These are phyloP conservation scores for Platichthys flesus DNA, from an alignment of 2,113 vertebrate genomes.

Conservation along the genomic window DNA sequence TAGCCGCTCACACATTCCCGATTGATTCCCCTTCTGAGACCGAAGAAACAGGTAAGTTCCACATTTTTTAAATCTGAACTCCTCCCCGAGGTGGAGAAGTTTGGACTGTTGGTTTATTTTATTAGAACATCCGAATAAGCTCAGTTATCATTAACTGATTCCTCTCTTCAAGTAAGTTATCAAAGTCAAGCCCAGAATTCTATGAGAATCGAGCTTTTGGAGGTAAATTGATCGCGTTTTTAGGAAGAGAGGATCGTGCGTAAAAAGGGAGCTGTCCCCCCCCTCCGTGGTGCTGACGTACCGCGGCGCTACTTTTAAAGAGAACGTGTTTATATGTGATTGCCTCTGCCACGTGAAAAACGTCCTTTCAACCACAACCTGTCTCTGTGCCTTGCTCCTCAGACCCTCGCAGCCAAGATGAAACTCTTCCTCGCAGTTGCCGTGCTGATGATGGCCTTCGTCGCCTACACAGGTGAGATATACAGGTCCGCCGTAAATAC, in stretches of 20 bases:
- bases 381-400: background rate
- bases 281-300: conserved; percentile 35
- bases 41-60: conserved; percentile 67
- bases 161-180: too few species aligned
- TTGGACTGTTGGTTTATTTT: too few species aligned
- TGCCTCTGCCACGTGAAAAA: background rate
- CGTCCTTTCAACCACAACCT: background rate
- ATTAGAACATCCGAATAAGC: too few species aligned
- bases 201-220: too few species aligned
- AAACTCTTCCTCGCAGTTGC: conserved; percentile 77
- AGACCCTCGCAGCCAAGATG: conserved; percentile 69
- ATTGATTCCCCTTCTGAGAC: conserved; percentile 42
- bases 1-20: conserved; percentile 16
- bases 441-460: conserved; percentile 79
- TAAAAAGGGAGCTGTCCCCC: conserved; percentile 39
- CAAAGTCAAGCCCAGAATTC: too few species aligned
- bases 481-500: background rate
- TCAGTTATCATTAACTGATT: too few species aligned
- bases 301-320: background rate
- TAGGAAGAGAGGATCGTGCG: background rate
- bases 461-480: conserved; percentile 75
- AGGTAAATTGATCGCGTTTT: background rate
- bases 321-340: too few species aligned
- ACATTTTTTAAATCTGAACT: background rate
- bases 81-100: too few species aligned